Percentiles rank a stretch among this genome's conserved stretches.
These are phyloP conservation scores for Aphaenogaster floridana DNA, from an alignment of 1,140 invertebrate species.

Conservation along the genomic window DNA sequence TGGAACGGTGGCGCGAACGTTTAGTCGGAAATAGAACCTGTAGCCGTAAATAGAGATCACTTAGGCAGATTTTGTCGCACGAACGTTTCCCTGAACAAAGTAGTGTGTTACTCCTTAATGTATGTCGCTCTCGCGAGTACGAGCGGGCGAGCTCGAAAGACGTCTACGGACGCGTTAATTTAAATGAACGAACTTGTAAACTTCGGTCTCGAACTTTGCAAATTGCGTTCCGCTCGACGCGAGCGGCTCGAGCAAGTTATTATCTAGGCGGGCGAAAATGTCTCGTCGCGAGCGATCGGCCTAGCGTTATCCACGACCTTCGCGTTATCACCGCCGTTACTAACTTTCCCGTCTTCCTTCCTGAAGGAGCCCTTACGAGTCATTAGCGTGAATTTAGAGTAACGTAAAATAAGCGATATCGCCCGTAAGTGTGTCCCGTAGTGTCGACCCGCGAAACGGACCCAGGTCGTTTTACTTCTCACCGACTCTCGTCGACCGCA, in stretches of 20 bases:
- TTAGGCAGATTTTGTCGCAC: slow-evolving; percentile 31
- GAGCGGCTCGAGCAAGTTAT: slow-evolving; percentile 12
- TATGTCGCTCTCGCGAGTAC: background rate
- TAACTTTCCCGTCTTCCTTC: slow-evolving; percentile 44
- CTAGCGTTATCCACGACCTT: slow-evolving; percentile 5
- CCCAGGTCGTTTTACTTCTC: slow-evolving; percentile 62
- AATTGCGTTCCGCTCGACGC: slow-evolving; percentile 32
- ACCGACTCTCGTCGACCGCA: slow-evolving; percentile 54
- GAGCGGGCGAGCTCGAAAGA: slow-evolving; percentile 2
- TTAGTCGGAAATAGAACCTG: slow-evolving; percentile 30
- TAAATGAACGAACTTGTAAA: slow-evolving; percentile 22
- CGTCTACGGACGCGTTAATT: slow-evolving; percentile 23
- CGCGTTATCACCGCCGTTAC: slow-evolving; percentile 18
- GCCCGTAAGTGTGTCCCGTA: slow-evolving; percentile 17
- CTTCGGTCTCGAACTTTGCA: slow-evolving; percentile 41
- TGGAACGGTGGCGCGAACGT: background rate
- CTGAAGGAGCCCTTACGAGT: slow-evolving; percentile 3
- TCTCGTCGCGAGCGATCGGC: slow-evolving; percentile 37
- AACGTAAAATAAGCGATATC: slow-evolving; percentile 35
- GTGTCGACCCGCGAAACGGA: background rate
- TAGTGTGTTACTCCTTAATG: background rate
- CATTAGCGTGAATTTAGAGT: slow-evolving; percentile 9
- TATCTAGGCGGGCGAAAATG: background rate
- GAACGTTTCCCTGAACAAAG: slow-evolving; percentile 19
- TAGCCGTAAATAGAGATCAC: slow-evolving; percentile 26